These are phyloP conservation scores for Tetramorium simillimum DNA, from an alignment of 1,140 invertebrate genomes.

Conservation along the genomic window DNA sequence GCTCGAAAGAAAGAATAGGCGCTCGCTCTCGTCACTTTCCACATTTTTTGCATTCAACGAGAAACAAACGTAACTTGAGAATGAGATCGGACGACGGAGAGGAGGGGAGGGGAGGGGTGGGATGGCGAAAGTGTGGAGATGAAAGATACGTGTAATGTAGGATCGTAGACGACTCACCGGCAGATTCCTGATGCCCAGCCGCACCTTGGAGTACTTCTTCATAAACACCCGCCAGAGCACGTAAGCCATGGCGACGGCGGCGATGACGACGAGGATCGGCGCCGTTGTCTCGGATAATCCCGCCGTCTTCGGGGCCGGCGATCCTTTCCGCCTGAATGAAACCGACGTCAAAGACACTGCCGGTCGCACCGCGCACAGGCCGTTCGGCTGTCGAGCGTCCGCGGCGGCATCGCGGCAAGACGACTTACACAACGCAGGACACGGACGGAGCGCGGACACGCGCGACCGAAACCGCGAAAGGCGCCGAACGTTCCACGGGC, in stretches of 20 bases:
- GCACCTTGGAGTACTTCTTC: constrained; percentile 85
- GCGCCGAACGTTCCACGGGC: not conserved
- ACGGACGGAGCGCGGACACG: too few relatives aligned
- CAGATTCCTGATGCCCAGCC: constrained; percentile 83
- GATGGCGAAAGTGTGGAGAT: not conserved
- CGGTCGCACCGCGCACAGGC: not conserved
- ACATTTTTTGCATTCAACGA: not conserved
- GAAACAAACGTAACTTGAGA: not conserved
- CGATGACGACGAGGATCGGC: not conserved
- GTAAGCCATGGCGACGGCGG: constrained; percentile 83
- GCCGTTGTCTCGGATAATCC: constrained; percentile 14
- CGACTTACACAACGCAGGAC: not conserved
- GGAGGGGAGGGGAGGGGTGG: not conserved
- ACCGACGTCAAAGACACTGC: not conserved
- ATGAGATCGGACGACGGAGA: too few relatives aligned
- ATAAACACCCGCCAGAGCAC: constrained; percentile 85
- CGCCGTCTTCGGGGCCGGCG: not conserved
- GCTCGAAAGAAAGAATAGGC: constrained; percentile 11
- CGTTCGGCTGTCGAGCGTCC: constrained; percentile 17
- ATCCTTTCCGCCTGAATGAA: not conserved
- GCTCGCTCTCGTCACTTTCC: constrained; percentile 12
- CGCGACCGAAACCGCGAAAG: not conserved
- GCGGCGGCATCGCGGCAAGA: constrained; percentile 37
- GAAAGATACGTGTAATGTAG: not conserved
- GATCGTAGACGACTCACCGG: constrained; percentile 79